Conservation (phyloP, 1,140 invertebrate genomes). For the Drosophila bipectinata region DNA sequence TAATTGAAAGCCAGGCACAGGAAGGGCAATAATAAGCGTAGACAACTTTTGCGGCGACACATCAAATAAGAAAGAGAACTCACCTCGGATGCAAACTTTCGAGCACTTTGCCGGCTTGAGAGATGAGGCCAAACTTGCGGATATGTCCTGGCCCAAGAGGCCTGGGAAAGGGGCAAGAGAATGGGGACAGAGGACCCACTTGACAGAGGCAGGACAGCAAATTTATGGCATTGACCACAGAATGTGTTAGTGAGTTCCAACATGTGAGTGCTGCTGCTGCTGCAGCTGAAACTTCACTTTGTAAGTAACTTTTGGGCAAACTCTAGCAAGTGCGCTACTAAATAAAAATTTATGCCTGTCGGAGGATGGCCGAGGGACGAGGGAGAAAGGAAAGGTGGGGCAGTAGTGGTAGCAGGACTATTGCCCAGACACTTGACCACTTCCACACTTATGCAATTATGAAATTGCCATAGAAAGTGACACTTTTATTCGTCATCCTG, state of each 20-base stretch:
- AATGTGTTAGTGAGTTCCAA: slow-evolving; percentile 47
- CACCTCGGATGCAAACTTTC: slow-evolving; percentile 55
- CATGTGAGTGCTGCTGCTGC: slow-evolving; percentile 40
- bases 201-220: slow-evolving; percentile 48
- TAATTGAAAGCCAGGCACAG: slow-evolving; percentile 41
- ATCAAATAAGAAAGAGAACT: slow-evolving; percentile 23
- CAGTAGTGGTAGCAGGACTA: slow-evolving; percentile 30
- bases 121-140: slow-evolving; percentile 51
- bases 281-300: slow-evolving; percentile 64
- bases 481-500: slow-evolving; percentile 78
- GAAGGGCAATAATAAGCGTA: slow-evolving; percentile 24
- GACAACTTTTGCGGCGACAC: slow-evolving; percentile 34
- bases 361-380: neutral
- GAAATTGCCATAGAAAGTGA: slow-evolving; percentile 82
- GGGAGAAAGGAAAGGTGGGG: neutral
- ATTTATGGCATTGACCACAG: slow-evolving; percentile 64
- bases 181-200: slow-evolving; percentile 12
- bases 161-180: neutral
- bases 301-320: slow-evolving; percentile 68
- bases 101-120: slow-evolving; percentile 48
- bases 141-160: slow-evolving; percentile 8
- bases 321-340: slow-evolving; percentile 66
- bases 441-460: slow-evolving; percentile 82
- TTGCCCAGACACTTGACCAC: slow-evolving; percentile 76
- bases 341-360: slow-evolving; percentile 73